A percentile compares a stretch with the other conserved stretches of the same genome.
These are phyloP conservation scores for Tangara arthus DNA, from an alignment of 2,797 vertebrate genomes.

Conservation along the genomic window DNA sequence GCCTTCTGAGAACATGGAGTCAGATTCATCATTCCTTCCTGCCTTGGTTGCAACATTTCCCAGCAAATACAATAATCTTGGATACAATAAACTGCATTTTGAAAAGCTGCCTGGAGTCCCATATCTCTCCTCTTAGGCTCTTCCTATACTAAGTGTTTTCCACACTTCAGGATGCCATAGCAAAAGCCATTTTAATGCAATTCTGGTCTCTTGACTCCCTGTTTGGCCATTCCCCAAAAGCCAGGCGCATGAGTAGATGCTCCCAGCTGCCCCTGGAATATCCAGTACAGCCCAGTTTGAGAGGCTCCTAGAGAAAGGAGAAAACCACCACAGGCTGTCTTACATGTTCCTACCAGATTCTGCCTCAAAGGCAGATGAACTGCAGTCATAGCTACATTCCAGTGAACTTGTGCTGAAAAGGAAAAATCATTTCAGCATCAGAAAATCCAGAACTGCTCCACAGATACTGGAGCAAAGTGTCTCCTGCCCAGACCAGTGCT, in stretches of 20 bases:
- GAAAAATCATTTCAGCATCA: background rate
- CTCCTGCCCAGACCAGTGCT: background rate
- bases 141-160: background rate
- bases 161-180: background rate
- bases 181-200: background rate
- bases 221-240: background rate
- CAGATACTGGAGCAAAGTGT: background rate
- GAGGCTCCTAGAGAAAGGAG: background rate
- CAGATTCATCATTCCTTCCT: too few relatives aligned
- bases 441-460: background rate
- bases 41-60: too few relatives aligned
- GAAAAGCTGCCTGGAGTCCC: background rate
- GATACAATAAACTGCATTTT: background rate
- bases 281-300: background rate
- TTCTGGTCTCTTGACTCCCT: background rate
- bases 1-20: too few relatives aligned
- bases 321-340: background rate
- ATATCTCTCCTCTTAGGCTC: background rate
- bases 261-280: background rate
- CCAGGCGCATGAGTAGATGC: fast-evolving
- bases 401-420: background rate
- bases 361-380: background rate
- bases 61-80: background rate
- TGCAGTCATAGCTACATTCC: background rate
- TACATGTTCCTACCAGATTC: background rate